Evolutionary conservation across 2,113 vertebrate genomes (phyloP), one percentile per base, ranked within the genome.

Genomic region (Oreotrochilus melanogaster): DNA sequence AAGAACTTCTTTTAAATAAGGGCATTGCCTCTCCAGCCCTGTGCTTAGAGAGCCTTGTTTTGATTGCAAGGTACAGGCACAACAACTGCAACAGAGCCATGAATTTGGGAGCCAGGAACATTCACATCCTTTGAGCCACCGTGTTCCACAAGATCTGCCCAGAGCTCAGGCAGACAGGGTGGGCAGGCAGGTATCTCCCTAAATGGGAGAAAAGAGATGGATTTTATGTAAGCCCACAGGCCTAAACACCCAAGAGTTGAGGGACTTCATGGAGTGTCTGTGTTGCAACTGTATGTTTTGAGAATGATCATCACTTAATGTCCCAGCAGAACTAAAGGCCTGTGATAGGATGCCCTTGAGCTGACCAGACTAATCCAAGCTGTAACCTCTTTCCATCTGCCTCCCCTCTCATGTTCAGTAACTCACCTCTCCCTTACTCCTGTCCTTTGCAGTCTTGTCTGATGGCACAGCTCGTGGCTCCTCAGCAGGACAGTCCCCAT

Each of bases 251-350:
- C 53, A 56, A 11, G 3, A 24, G 7, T 0, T 22, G 27, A 50
- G 22, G 45, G 33, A 23, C 15, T 31, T 71, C 1, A 23, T 1
- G 1, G 35, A 11, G 25, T 22, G 43, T 23, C 8, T 33, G 42
- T 8, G 0, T 66, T 57, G 51, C 13, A 47, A 3, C 39, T 51
- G 53, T 7, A 18, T 18, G 0, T 27, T 64, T 18, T 53, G 18
- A 45, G 75, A 53, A 33, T 31, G 39, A 37, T 2, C 30, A 30
- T 37, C 45, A 43, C 0, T 51, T 30, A 30, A 33, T 37, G 14
- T 56, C 57, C 23, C 28, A 50, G 54, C 62, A 4, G 18, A 69
- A 24, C 24, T 43, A 15, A 51, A 65, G 39, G 53, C 24, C 54
- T 53, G 48, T 19, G 30, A 10, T 48, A 25, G 6, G 30, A 48